Evolutionary conservation across 2,113 vertebrate genomes (phyloP).

Genomic region (Ptychochromis oligacanthus): DNA sequence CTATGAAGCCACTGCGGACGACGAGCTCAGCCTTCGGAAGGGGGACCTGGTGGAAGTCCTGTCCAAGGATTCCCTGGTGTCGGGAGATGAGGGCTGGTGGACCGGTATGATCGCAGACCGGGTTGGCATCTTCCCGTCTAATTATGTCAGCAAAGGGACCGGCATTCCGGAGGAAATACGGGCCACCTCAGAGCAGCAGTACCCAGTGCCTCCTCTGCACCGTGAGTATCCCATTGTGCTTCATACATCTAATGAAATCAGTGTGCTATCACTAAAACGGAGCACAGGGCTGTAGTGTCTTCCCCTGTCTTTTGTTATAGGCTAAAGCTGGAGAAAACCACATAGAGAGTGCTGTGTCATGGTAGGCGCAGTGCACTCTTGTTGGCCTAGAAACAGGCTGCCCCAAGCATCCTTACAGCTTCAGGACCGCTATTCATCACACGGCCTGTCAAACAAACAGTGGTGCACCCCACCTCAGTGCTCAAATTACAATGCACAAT

Average conservation of each 20-base stretch:
- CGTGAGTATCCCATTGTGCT: constrained; percentile 74
- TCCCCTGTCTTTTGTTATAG: neutral
- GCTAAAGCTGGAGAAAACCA: neutral
- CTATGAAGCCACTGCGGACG: constrained; percentile 94
- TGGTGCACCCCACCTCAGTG: constrained; percentile 13
- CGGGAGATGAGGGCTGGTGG: constrained; percentile 98
- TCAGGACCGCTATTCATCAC: constrained; percentile 56
- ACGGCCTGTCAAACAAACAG: constrained; percentile 34
- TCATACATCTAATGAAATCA: neutral
- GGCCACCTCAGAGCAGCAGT: constrained; percentile 70
- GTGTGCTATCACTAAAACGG: neutral
- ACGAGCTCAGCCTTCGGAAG: constrained; percentile 92
- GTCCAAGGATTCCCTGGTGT: constrained; percentile 94
- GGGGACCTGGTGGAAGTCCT: constrained; percentile 94
- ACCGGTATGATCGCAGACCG: constrained; percentile 93
- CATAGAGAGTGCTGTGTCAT: constrained; percentile 70
- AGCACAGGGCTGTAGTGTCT: neutral
- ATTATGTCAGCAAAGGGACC: constrained; percentile 90
- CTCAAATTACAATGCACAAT: constrained; percentile 16
- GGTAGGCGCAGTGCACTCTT: constrained; percentile 35
- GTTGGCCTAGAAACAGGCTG: constrained; percentile 58
- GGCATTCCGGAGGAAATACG: constrained; percentile 82
- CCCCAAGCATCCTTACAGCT: constrained; percentile 44
- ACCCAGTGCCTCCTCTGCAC: constrained; percentile 75
- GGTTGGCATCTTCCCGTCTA: constrained; percentile 95